Base-by-base conservation (phyloP, 2,888 invertebrate species). In the Tiliacea aurago region DNA sequence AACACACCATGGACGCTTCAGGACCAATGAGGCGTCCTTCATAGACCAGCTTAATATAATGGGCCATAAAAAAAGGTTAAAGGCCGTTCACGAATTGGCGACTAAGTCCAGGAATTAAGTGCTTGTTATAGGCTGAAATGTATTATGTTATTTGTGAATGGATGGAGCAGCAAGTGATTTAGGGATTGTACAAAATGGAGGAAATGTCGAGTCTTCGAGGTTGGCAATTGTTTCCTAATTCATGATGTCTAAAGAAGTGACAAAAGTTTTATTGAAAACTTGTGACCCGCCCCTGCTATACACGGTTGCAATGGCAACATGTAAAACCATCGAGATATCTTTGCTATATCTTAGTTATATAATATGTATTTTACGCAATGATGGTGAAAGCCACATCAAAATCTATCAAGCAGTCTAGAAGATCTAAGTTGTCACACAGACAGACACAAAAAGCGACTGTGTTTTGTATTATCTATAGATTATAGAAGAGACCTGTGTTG, bases 11-110 rank as follows among this genome's bases (percentile, higher is more conserved):
- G 65, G 81, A 65, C 37, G 62, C 70, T 81, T 74, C 55, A 65
- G 66, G 63, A 73, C 67, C 85, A 86, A 85, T 84, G 86, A 84
- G 76, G 77, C 84, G 82, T 70, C 69, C 13, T 68, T 80, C 76
- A 80, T 84, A 73, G 81, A 59, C 78, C 45, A 77, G 84, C 84
- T 85, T 86, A 81, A 85, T 81, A 85, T 82, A 85, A 85, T 85
- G 84, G 85, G 20, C 82, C 47, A 84, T 85, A 85, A 85, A 85
- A 84, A 86, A 86, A 79, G 80, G 82, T 78, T 79, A 73, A 77
- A 81, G 63, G 62, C 62, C 75, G 45, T 86, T 85, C 65, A 82
- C 84, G 86, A 84, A 85, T 85, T 85, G 84, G 79, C 84, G 61
- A 76, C 73, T 74, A 62, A 76, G 64, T 71, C 64, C 81, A 58